Conservation (phyloP, 2,888 invertebrate species). For the Orgyia antiqua region DNA sequence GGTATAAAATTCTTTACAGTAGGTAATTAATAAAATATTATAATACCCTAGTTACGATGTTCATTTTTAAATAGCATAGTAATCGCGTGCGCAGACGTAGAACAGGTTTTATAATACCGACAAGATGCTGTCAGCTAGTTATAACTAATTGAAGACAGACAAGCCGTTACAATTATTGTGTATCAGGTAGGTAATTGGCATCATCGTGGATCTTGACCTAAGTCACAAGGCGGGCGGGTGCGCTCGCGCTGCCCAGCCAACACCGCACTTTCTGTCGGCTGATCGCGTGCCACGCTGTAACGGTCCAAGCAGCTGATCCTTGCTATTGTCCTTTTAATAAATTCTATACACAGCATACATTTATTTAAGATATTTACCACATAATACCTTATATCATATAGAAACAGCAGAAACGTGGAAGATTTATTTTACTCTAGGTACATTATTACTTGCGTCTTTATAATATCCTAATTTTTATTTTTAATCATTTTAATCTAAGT, state of each 20-base stretch:
- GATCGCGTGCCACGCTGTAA: slow-evolving; percentile 60
- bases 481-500: too few species aligned
- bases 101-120: slow-evolving; percentile 45
- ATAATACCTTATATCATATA: slow-evolving; percentile 3
- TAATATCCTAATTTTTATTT: too few species aligned
- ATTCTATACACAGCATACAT: slow-evolving; percentile 48
- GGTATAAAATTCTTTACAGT: too few species aligned
- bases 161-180: slow-evolving; percentile 60
- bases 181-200: slow-evolving; percentile 52
- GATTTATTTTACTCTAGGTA: too few species aligned
- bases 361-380: slow-evolving; percentile 27
- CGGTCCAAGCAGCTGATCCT: slow-evolving; percentile 66
- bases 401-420: slow-evolving; percentile 3
- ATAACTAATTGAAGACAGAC: slow-evolving; percentile 53
- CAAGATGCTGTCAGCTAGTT: slow-evolving; percentile 44
- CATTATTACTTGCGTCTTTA: too few species aligned
- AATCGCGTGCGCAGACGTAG: slow-evolving; percentile 41
- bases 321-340: slow-evolving; percentile 53
- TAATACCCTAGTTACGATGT: slow-evolving; percentile 38
- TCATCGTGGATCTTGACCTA: slow-evolving; percentile 39
- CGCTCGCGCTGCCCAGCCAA: slow-evolving; percentile 9
- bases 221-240: slow-evolving; percentile 30
- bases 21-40: too few species aligned
- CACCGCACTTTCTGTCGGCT: slow-evolving; percentile 10
- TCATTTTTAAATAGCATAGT: slow-evolving; percentile 40